Evolutionary conservation across 2,113 vertebrate genomes (phyloP).

Genomic region (Chauna torquata): DNA sequence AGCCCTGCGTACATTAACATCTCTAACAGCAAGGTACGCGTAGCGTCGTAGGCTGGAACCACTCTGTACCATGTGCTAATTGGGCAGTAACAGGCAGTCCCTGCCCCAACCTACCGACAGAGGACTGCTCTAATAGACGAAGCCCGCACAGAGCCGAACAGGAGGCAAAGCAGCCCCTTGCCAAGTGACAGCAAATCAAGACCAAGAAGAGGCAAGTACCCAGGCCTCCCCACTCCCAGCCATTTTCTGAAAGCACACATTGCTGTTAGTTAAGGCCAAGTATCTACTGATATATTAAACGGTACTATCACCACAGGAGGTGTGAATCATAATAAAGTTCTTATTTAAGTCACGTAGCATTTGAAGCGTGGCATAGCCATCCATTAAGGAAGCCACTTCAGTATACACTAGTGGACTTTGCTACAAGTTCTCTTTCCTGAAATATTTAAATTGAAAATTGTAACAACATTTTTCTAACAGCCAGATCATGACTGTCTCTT

Average conservation of each 20-base stretch:
- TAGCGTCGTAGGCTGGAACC: not conserved
- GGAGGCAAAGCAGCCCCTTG: not conserved
- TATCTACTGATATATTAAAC: not conserved
- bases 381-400: not conserved
- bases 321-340: not conserved
- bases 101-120: not conserved
- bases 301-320: not conserved
- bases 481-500: not conserved
- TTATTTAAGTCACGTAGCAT: not conserved
- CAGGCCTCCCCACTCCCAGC: not conserved
- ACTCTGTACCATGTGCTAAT: not conserved
- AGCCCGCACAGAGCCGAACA: not conserved
- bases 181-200: not conserved
- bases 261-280: not conserved
- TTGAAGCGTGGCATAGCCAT: not conserved
- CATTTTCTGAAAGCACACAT: not conserved
- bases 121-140: fast-evolving
- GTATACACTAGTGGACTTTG: fast-evolving
- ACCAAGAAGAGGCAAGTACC: not conserved
- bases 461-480: not conserved
- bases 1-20: not conserved
- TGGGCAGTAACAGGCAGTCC: not conserved
- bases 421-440: not conserved
- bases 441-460: not conserved
- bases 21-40: not conserved